Conservation (phyloP, 2,888 invertebrate species). For the Sesia bembeciformis region DNA sequence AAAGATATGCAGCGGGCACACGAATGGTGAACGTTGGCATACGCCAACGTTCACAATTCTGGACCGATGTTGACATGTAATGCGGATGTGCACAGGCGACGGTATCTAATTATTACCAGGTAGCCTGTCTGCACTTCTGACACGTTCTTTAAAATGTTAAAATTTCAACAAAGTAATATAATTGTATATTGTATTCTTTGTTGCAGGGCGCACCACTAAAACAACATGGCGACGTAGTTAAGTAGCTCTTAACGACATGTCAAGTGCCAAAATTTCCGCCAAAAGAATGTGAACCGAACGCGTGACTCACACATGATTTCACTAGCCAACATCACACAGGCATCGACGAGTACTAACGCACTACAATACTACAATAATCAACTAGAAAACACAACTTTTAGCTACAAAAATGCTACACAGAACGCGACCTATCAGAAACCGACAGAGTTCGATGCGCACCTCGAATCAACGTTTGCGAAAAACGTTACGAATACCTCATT, state of each 20-base stretch:
- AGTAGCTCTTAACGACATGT: neutral
- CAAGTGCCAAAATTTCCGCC: neutral
- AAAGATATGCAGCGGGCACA: no score
- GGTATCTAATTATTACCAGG: no score
- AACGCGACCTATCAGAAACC: slow-evolving; percentile 17
- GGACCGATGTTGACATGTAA: no score
- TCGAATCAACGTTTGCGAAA: slow-evolving; percentile 14
- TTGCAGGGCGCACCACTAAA: neutral
- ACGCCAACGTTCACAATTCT: no score
- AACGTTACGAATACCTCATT: slow-evolving; percentile 26
- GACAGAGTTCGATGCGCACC: slow-evolving; percentile 16
- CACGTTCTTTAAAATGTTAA: no score
- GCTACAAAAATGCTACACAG: slow-evolving; percentile 33
- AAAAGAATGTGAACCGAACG: slow-evolving; percentile 33
- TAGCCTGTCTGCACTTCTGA: no score
- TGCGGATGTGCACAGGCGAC: no score
- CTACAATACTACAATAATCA: slow-evolving; percentile 24
- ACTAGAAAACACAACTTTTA: slow-evolving; percentile 23
- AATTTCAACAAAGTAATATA: no score
- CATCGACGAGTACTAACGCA: slow-evolving; percentile 33
- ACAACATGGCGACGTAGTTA: neutral
- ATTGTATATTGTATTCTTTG: neutral
- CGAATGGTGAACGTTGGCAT: no score
- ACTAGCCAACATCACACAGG: slow-evolving; percentile 48
- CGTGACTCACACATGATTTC: slow-evolving; percentile 60